Evolutionary conservation across 2,113 vertebrate genomes (phyloP), one percentile per base, ranked within the genome.

Genomic region (Dendropsophus ebraccatus): DNA sequence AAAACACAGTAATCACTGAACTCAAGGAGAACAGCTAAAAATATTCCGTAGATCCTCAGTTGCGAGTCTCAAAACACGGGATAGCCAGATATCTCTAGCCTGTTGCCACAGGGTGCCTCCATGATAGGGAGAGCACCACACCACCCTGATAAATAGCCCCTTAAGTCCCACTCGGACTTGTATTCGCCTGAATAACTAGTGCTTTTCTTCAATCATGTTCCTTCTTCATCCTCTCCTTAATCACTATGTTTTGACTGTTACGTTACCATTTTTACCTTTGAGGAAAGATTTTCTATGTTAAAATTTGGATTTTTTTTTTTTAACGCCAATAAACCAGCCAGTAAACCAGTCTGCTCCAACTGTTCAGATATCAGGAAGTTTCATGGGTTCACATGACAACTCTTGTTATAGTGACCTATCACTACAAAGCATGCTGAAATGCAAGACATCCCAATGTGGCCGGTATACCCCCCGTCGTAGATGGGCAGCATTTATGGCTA

Each of bases 401-500:
- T 52, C 25, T 32, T 30, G 30, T 76, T 50, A 76, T 50, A 6
- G n/a, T 30, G 17, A 50, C 23, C 12, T 30, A 16, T 28, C 16
- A 25, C 35, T 17, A n/a, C 58, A 6, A 10, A 62, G 35, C n/a
- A n/a, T n/a, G n/a, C 32, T 11, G 69, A 37, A 73, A 73, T 73
- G 70, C 45, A 23, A 45, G 35, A 41, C 35, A n/a, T 73, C 37
- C 12, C 19, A 3, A 11, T 7, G 35, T 73, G 70, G 70, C 35
- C 37, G 37, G 70, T n/a, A 45, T 23, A 45, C 45, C n/a, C 37
- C 5, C 70, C 5, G 72, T 74, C 37, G 49, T 74, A 47, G 72
- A 74, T 77, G 49, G 25, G 10, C 75, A 77, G 50, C 9, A 12
- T 77, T 74, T 77, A 77, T 77, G 17, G 23, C 74, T 52, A 8